A percentile compares a stretch with the other conserved stretches of the same genome.
phyloP scores from a whole-genome alignment of 2,113 vertebrate species.

The Apus apus region DNA sequence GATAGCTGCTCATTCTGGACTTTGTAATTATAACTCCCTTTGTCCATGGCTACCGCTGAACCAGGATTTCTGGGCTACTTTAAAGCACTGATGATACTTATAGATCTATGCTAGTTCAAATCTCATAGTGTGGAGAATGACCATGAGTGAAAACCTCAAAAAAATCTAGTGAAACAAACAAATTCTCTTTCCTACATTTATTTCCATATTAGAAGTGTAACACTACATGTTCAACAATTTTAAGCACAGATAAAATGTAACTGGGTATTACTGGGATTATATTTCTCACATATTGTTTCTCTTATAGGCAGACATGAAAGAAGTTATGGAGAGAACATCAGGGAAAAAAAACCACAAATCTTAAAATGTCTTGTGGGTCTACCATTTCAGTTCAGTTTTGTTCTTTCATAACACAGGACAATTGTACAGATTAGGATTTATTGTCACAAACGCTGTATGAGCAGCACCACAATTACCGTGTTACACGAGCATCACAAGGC shows the following conservation, averaged over 20 bases:
- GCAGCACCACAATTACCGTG: neutral
- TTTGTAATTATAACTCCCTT: neutral
- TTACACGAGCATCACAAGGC: neutral
- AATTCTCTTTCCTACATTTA: fast-evolving
- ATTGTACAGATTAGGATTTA: neutral
- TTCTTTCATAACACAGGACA: neutral
- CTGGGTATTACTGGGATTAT: neutral
- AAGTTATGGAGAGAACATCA: neutral
- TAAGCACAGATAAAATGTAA: neutral
- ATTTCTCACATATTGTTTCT: neutral
- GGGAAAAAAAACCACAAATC: neutral
- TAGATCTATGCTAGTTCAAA: neutral
- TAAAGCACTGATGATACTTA: neutral
- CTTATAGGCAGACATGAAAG: neutral
- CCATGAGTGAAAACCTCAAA: neutral
- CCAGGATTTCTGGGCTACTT: neutral
- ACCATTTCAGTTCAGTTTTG: neutral
- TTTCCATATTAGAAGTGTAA: neutral
- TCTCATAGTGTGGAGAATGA: neutral
- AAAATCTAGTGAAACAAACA: neutral
- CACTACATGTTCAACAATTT: neutral
- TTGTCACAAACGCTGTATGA: neutral
- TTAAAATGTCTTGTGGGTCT: neutral
- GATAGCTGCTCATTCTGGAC: neutral
- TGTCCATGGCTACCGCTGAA: neutral